Conservation (phyloP, 2,888 invertebrate species). For the Pyrocoelia pectoralis region DNA sequence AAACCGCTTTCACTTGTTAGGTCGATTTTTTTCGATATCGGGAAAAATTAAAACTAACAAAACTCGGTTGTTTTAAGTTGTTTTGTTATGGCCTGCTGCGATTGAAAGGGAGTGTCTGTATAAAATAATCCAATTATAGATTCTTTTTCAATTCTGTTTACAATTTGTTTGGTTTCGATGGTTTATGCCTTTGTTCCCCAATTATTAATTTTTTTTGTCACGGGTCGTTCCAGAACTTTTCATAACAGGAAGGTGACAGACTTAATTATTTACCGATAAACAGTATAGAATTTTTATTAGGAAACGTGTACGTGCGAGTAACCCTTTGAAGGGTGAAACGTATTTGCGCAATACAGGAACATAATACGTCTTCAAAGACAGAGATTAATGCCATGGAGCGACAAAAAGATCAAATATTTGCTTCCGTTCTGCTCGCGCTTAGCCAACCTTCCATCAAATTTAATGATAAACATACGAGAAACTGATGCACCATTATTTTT, state of each 20-base stretch:
- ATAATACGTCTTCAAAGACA: constrained; percentile 49
- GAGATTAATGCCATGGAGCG: constrained; percentile 49
- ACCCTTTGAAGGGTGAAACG: constrained; percentile 19
- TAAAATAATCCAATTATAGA: constrained; percentile 54
- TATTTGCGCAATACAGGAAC: constrained; percentile 41
- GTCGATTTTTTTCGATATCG: constrained; percentile 47
- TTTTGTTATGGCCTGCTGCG: constrained; percentile 42
- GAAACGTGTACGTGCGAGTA: not conserved
- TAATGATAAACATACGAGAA: constrained; percentile 57
- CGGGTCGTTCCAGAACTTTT: constrained; percentile 15
- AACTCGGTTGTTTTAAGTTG: constrained; percentile 45
- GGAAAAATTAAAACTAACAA: constrained; percentile 41
- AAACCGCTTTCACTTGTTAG: constrained; percentile 50
- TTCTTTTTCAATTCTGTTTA: constrained; percentile 44
- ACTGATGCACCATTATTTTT: constrained; percentile 60
- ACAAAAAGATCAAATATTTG: constrained; percentile 52
- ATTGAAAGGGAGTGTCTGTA: constrained; percentile 51
- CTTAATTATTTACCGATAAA: not conserved
- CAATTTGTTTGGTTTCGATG: constrained; percentile 32
- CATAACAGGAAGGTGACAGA: constrained; percentile 19
- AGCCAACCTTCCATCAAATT: constrained; percentile 56
- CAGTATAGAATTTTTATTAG: not conserved
- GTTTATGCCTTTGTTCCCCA: constrained; percentile 26
- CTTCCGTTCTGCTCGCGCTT: constrained; percentile 41
- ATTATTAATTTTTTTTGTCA: constrained; percentile 19